Percentiles rank a stretch among this genome's conserved stretches.
These are phyloP conservation scores for Oxycera nigricornis DNA, from an alignment of 2,888 invertebrate species.

Conservation along the genomic window DNA sequence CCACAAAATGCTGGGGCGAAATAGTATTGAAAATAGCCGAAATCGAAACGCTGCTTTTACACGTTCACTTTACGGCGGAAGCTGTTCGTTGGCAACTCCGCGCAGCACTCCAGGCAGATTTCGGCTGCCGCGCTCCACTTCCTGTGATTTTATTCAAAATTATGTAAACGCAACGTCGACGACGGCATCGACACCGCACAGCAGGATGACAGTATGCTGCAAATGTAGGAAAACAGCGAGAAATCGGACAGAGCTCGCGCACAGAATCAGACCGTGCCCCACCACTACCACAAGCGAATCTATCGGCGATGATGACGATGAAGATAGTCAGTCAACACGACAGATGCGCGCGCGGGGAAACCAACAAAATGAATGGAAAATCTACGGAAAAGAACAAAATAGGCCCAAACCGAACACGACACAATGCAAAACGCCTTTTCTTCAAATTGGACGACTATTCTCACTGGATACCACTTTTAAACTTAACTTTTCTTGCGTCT, in stretches of 20 bases:
- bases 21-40: constrained; percentile 1
- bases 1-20: neutral
- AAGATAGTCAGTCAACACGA: constrained; percentile 9
- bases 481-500: neutral
- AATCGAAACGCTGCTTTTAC: constrained; percentile 3
- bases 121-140: neutral
- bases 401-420: neutral
- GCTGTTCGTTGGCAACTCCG: constrained; percentile 1
- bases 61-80: neutral
- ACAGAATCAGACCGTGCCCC: constrained; percentile 24
- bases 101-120: neutral
- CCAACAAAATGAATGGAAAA: constrained; percentile 28
- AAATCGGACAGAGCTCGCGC: constrained; percentile 33
- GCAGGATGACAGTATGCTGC: constrained; percentile 24
- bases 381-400: constrained; percentile 7
- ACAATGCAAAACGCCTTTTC: neutral
- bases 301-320: constrained; percentile 6
- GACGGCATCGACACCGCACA: neutral
- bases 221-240: constrained; percentile 11
- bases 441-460: neutral
- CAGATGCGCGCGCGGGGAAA: constrained; percentile 31
- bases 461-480: constrained; percentile 31
- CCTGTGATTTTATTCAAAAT: neutral
- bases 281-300: constrained; percentile 20
- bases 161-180: constrained; percentile 32